phyloP scores from a whole-genome alignment of 2,888 invertebrate species.

The Chymomyza caudatula region DNA sequence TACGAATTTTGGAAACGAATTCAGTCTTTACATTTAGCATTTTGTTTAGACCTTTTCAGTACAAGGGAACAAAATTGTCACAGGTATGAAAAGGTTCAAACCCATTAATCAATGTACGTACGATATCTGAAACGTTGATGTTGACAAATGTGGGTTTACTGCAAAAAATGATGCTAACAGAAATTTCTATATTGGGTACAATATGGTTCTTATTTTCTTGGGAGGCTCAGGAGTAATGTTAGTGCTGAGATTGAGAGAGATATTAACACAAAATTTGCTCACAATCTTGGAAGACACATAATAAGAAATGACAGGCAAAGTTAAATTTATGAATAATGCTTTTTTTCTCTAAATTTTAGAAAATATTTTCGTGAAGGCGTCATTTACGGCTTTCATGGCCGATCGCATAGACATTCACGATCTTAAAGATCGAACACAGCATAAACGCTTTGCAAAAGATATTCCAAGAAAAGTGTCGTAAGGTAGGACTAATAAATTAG shows the following conservation, averaged over 20 bases:
- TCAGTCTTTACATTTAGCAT: neutral
- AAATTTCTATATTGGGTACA: slow-evolving; percentile 30
- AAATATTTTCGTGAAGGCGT: neutral
- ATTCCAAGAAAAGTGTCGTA: too few relatives aligned
- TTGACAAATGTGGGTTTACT: slow-evolving; percentile 47
- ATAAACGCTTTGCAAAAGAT: too few relatives aligned
- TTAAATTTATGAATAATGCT: neutral
- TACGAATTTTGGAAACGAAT: neutral
- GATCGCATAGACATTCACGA: neutral
- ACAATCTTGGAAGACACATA: neutral
- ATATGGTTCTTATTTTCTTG: slow-evolving; percentile 2
- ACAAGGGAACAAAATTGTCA: neutral
- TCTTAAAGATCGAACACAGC: too few relatives aligned
- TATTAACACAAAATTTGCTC: neutral
- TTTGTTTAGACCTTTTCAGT: neutral
- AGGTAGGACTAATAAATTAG: slow-evolving; percentile 8
- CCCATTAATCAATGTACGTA: neutral
- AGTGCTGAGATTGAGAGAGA: neutral
- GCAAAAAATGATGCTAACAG: slow-evolving; percentile 14
- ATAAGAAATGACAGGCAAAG: neutral
- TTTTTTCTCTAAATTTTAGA: neutral
- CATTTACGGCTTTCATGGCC: neutral
- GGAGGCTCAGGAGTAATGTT: neutral
- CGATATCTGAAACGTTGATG: slow-evolving; percentile 29
- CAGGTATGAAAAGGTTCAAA: neutral